These are phyloP conservation scores for Pygoscelis adeliae DNA, from an alignment of 2,113 vertebrate species.

Conservation along the genomic window DNA sequence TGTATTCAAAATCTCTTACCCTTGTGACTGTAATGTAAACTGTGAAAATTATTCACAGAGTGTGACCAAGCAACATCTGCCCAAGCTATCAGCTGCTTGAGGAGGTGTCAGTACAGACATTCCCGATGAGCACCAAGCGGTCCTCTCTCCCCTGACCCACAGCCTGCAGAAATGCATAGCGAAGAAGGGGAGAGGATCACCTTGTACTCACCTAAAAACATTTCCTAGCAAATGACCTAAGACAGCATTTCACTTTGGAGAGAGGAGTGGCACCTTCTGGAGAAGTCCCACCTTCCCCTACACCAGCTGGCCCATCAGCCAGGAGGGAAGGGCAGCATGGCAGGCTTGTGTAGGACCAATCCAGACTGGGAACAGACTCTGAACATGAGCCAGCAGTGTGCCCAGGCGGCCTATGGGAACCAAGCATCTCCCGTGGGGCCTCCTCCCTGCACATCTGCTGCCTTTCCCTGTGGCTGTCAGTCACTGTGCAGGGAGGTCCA, in stretches of 20 bases:
- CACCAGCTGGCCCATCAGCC: background rate
- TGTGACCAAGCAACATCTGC: background rate
- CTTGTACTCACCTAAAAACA: accelerated
- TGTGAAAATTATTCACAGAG: background rate
- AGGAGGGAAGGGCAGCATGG: background rate
- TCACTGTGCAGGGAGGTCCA: background rate
- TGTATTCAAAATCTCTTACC: background rate
- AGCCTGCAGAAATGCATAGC: background rate
- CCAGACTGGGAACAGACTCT: background rate
- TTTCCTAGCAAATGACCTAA: background rate
- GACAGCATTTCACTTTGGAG: background rate
- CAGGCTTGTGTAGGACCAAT: accelerated
- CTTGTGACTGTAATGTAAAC: background rate
- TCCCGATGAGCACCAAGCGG: accelerated
- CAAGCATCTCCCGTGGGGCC: background rate
- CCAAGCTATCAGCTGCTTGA: background rate
- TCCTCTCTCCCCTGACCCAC: background rate
- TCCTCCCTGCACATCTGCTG: background rate
- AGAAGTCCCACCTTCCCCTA: background rate
- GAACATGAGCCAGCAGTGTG: too few species aligned
- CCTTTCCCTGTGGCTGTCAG: background rate
- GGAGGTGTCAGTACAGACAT: background rate
- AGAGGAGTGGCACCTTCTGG: background rate
- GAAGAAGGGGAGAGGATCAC: background rate
- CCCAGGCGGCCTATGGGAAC: too few species aligned